Conservation (phyloP, 2,888 invertebrate species). For the Apodemia mormo region DNA sequence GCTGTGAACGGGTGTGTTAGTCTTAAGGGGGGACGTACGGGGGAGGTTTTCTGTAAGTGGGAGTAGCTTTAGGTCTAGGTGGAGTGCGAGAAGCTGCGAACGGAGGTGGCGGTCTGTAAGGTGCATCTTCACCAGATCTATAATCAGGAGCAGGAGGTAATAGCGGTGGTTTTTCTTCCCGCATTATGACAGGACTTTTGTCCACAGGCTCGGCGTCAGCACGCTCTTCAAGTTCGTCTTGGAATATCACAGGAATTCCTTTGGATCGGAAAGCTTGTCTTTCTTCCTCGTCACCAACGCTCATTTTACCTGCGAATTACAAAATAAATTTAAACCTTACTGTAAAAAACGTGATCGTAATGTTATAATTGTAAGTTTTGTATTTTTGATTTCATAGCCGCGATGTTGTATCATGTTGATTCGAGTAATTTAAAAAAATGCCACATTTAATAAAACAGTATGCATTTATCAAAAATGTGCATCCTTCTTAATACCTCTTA, state of each 20-base stretch:
- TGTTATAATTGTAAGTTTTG: background rate
- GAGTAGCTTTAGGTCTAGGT: constrained; percentile 91
- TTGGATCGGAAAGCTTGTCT: constrained; percentile 91
- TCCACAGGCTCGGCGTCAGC: constrained; percentile 93
- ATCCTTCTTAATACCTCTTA: too few relatives aligned
- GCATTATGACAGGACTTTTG: constrained; percentile 95
- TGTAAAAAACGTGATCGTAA: background rate
- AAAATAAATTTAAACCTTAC: background rate
- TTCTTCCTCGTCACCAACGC: constrained; percentile 88
- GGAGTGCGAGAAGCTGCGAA: constrained; percentile 89
- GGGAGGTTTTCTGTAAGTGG: constrained; percentile 96
- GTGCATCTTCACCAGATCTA: constrained; percentile 84
- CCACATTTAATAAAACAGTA: too few relatives aligned
- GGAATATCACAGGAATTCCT: constrained; percentile 97
- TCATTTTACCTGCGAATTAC: constrained; percentile 84
- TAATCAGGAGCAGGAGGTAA: constrained; percentile 89
- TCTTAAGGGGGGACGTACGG: constrained; percentile 98
- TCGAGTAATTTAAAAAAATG: too few relatives aligned
- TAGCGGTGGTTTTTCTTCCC: constrained; percentile 96
- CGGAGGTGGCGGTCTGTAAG: constrained; percentile 95
- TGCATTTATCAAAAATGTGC: too few relatives aligned
- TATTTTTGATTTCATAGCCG: too few relatives aligned
- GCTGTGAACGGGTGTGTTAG: constrained; percentile 12
- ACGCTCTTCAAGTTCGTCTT: constrained; percentile 97
- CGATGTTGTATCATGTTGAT: too few relatives aligned